phyloP scores from a whole-genome alignment of 1,140 invertebrate genomes.

The Scaptomyza pallida region DNA sequence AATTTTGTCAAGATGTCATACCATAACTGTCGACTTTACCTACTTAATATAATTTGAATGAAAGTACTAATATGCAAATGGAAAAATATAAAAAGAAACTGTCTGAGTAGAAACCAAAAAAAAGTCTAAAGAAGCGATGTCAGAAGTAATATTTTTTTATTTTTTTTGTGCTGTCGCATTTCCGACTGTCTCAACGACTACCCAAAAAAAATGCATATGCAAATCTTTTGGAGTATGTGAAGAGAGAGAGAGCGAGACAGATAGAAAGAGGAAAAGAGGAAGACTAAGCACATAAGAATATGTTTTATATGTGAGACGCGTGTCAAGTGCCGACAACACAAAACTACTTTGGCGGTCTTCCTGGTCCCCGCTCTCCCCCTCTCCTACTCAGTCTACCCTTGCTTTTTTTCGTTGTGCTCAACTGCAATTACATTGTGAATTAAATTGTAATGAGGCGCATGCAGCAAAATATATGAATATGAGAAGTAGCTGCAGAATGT shows the following conservation, averaged over 20 bases:
- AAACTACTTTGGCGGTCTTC: conserved; percentile 21
- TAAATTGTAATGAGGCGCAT: conserved; percentile 82
- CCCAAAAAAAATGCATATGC: conserved; percentile 75
- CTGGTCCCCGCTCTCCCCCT: neutral
- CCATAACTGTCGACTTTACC: conserved; percentile 46
- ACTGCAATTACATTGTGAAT: conserved; percentile 80
- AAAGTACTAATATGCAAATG: conserved; percentile 63
- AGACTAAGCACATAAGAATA: conserved; percentile 41
- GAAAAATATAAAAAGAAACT: conserved; percentile 10
- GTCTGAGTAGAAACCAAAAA: conserved; percentile 4
- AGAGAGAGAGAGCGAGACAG: too few relatives aligned
- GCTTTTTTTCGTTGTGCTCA: conserved; percentile 17
- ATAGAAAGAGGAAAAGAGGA: neutral
- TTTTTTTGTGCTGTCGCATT: conserved; percentile 73
- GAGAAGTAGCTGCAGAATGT: conserved; percentile 34
- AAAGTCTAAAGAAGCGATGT: conserved; percentile 35
- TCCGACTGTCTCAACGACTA: conserved; percentile 59
- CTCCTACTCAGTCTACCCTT: neutral
- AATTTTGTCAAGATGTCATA: conserved; percentile 40
- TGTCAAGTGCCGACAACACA: conserved; percentile 65
- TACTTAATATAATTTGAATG: conserved; percentile 69
- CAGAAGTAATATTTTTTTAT: conserved; percentile 59
- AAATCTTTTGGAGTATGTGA: conserved; percentile 30
- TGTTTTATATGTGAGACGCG: conserved; percentile 72
- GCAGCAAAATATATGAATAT: conserved; percentile 74